A percentile compares a stretch with the other conserved stretches of the same genome.
These are phyloP conservation scores for Musca domestica DNA, from an alignment of 1,140 invertebrate genomes.

Conservation along the genomic window DNA sequence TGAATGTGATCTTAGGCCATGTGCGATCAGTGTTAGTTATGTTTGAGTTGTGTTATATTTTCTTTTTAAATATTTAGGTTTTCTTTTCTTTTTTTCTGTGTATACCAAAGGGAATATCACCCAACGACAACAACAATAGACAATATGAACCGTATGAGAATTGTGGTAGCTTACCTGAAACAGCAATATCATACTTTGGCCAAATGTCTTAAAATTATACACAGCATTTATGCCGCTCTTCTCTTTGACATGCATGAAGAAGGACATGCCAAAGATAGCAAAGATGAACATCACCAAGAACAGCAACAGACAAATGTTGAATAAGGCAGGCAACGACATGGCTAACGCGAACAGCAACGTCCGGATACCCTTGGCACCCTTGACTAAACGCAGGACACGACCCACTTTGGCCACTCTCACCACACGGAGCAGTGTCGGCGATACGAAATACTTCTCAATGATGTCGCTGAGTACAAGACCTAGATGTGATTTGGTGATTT, in stretches of 20 bases:
- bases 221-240: constrained; percentile 92
- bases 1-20: no score
- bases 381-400: constrained; percentile 92
- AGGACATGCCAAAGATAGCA: constrained; percentile 98
- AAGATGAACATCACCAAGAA: constrained; percentile 99
- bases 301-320: constrained; percentile 97
- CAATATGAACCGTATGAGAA: constrained; percentile 49
- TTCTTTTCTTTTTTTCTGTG: background rate
- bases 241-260: constrained; percentile 97
- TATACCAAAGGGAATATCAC: constrained; percentile 45
- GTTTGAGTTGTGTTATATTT: no score
- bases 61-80: background rate
- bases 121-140: constrained; percentile 55
- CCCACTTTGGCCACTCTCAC: constrained; percentile 97
- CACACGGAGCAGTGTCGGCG: constrained; percentile 93
- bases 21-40: no score
- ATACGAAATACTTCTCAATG: constrained; percentile 97
- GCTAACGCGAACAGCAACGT: constrained; percentile 95
- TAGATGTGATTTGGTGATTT: constrained; percentile 46
- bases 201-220: constrained; percentile 99
- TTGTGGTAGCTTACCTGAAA: constrained; percentile 74
- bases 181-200: constrained; percentile 94
- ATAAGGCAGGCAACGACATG: constrained; percentile 95
- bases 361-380: constrained; percentile 95
- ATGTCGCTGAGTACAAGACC: constrained; percentile 93